Evolutionary conservation across 2,113 vertebrate species (phyloP), one percentile per base, ranked within the genome.

Genomic region (Diphyllodes magnificus): DNA sequence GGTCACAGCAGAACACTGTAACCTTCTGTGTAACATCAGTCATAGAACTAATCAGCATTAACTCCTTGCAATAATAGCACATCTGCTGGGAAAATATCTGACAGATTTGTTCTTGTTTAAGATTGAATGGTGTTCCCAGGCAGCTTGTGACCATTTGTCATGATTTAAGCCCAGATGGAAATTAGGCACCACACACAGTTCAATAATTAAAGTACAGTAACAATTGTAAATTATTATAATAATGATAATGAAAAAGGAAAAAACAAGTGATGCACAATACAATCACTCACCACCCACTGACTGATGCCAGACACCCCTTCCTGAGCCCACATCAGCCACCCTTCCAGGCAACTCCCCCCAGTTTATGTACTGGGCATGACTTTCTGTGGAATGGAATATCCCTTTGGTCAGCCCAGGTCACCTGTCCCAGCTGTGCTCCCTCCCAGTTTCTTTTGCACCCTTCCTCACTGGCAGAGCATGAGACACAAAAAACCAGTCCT

Each of bases 211-310:
- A 75, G 3, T 39, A 50, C 0, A 0, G 15, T 33, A 44, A 59
- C 7, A 66, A 30, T 7, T 24, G 19, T 30, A 45, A 66, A n/a
- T 30, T 45, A n/a, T 53, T 59, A 10, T 45, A 51, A 51, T 24
- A n/a, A 28, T 21, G 7, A 45, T 24, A 44, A 66, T 39, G 44
- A 30, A 66, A 60, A 65, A 20, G 9, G 4, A 39, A 35, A 59
- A 25, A 59, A 6, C 3, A 68, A 53, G 17, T 35, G 16, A n/a
- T 19, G n/a, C n/a, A n/a, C 20, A 75, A 35, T 18, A 31, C 17
- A 30, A 5, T 66, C 1, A 0, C 15, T 66, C 33, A 60, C 51
- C 13, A 37, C 6, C 19, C 5, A 6, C 27, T 59, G 51, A n/a
- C 4, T 7, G 9, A 17, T 39, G 28, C 28, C 37, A 73, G 60